Base-by-base conservation (phyloP, 2,797 vertebrate genomes). In the Remorina albescens region DNA sequence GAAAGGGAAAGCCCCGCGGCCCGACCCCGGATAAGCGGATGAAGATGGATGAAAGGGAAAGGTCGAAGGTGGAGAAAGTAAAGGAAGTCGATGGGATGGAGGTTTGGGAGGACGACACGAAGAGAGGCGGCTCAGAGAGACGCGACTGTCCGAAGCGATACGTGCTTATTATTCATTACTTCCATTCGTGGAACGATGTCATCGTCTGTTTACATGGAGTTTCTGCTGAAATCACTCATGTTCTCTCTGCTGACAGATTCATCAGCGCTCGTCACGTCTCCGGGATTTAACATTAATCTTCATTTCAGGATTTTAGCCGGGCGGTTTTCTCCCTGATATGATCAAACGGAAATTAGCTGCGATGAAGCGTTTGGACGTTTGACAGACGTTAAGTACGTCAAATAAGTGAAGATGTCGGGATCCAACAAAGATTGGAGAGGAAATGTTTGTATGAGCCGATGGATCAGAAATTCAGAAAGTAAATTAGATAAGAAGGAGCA, bases 151-250 rank as follows among this genome's bases (percentile, higher is more conserved):
- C 26, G n/a, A 82, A 32, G 63, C 59, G 68, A 88, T 90, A 87
- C 85, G 82, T 83, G 84, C 64, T 80, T 86, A 66, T 84, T 70
- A 86, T 87, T 81, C 76, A 85, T 84, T 88, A 89, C 86, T 89
- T 75, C 6, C 37, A 73, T 74, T 58, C 26, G 25, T 26, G 66
- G 23, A 23, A 19, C 0, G 21, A 58, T 25, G 49, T 28, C 44
- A 34, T 72, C 57, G 37, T 69, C 47, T 49, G 6, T 59, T 36
- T 50, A 16, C 9, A 2, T 28, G 44, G 18, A 47, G 30, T 49
- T 55, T 55, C 37, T 42, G 68, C 11, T 54, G 4, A 39, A 55
- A 36, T 63, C 64, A 10, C 21, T 71, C 61, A 28, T 46, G 54
- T n/a, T 23, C 63, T 41, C 15, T 15, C 15, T 26, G 68, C 42